Evolutionary conservation across 2,888 invertebrate genomes (phyloP).

Genomic region (Rhingia rostrata): DNA sequence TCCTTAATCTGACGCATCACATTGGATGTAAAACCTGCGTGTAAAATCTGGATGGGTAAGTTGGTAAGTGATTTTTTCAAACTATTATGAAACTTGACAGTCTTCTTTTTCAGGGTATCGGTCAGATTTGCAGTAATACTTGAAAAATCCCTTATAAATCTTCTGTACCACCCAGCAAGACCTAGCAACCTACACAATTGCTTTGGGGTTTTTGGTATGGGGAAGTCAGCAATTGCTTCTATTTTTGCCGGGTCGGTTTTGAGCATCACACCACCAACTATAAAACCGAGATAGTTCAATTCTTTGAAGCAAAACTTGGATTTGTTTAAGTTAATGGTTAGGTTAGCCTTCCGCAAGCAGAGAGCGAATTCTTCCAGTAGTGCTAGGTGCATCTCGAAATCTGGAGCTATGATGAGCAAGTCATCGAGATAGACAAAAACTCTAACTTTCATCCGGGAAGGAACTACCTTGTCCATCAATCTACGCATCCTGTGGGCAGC

Average conservation of each 20-base stretch:
- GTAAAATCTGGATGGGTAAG: slow-evolving; percentile 61
- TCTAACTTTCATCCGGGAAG: slow-evolving; percentile 30
- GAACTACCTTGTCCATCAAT: slow-evolving; percentile 51
- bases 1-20: too few relatives aligned
- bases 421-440: slow-evolving; percentile 43
- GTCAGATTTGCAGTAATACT: slow-evolving; percentile 38
- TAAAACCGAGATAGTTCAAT: slow-evolving; percentile 61
- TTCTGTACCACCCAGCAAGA: slow-evolving; percentile 63
- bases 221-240: slow-evolving; percentile 41
- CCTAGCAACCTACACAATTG: slow-evolving; percentile 66
- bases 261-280: slow-evolving; percentile 17
- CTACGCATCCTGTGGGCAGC: slow-evolving; percentile 65
- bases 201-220: slow-evolving; percentile 32
- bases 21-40: too few relatives aligned
- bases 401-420: slow-evolving; percentile 41
- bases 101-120: slow-evolving; percentile 38
- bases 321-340: slow-evolving; percentile 54
- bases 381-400: slow-evolving; percentile 46
- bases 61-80: slow-evolving; percentile 43
- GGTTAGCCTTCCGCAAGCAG: slow-evolving; percentile 37
- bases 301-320: slow-evolving; percentile 57
- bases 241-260: slow-evolving; percentile 59
- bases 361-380: slow-evolving; percentile 47
- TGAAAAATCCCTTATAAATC: slow-evolving; percentile 58
- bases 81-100: slow-evolving; percentile 25